Conservation (phyloP, 2,888 invertebrate species). For the Epinotia demarniana region DNA sequence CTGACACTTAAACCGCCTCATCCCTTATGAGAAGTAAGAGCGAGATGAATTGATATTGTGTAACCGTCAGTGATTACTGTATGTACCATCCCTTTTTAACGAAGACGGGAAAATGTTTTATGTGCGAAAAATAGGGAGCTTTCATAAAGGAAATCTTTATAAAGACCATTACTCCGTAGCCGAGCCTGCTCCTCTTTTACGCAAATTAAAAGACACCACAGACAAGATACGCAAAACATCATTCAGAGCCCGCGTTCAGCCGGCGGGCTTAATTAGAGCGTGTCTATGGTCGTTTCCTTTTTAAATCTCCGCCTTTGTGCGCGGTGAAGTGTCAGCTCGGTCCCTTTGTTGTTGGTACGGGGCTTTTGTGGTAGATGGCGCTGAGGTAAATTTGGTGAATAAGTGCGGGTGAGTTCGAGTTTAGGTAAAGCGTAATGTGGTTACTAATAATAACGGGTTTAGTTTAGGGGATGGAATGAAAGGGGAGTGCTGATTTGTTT, state of each 20-base stretch:
- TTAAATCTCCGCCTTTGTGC: conserved; percentile 80
- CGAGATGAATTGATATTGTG: not conserved
- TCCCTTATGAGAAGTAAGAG: not conserved
- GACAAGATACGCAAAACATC: conserved; percentile 76
- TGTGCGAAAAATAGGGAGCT: conserved; percentile 16
- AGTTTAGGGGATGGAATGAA: not conserved
- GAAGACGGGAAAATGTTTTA: conserved; percentile 2
- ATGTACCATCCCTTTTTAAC: conserved; percentile 6
- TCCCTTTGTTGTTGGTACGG: conserved; percentile 57
- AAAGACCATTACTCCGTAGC: conserved; percentile 23
- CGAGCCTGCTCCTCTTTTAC: conserved; percentile 72
- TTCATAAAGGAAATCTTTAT: conserved; percentile 28
- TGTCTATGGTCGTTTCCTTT: conserved; percentile 78
- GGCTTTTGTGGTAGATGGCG: conserved; percentile 28
- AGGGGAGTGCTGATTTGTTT: not conserved
- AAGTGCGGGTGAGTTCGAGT: conserved; percentile 13
- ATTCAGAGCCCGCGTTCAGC: conserved; percentile 79
- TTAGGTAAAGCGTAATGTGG: conserved; percentile 13
- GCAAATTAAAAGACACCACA: conserved; percentile 83
- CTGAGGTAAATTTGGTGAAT: conserved; percentile 7
- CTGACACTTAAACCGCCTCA: not conserved
- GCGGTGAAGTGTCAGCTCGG: conserved; percentile 72
- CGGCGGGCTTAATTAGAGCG: conserved; percentile 84
- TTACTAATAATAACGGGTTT: not conserved
- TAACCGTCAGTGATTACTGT: conserved; percentile 1